A percentile compares a stretch with the other conserved stretches of the same genome.
Conservation (phyloP, 2,113 vertebrate species). For the Macquaria ambigua region DNA sequence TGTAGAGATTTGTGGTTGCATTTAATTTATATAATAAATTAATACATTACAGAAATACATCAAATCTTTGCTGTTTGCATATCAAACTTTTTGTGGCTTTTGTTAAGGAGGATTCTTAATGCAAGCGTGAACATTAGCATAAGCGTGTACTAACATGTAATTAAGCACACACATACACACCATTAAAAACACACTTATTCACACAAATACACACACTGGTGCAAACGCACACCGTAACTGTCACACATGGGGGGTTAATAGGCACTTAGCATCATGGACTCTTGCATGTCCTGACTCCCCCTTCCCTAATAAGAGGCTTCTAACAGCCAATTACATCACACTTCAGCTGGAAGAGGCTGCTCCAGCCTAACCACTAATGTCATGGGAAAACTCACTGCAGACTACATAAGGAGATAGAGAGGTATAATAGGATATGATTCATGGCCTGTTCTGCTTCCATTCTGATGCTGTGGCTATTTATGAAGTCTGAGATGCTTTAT, state of each 20-base stretch:
- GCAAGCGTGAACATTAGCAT: background rate
- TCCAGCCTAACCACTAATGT: conserved; percentile 44
- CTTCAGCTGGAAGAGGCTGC: conserved; percentile 44
- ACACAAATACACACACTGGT: conserved; percentile 4
- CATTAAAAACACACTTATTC: background rate
- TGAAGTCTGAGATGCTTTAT: background rate
- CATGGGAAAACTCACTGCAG: conserved; percentile 29
- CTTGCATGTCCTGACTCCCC: conserved; percentile 55
- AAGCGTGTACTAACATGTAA: background rate
- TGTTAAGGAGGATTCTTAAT: conserved; percentile 1
- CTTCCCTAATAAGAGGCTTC: conserved; percentile 62
- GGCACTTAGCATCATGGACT: conserved; percentile 62
- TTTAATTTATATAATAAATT: background rate
- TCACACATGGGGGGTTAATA: conserved; percentile 61
- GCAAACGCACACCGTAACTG: conserved; percentile 14
- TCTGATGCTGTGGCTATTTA: background rate
- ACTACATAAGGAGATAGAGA: background rate
- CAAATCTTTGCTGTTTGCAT: background rate
- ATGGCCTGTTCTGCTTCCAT: background rate
- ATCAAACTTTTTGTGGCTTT: background rate
- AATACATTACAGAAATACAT: background rate
- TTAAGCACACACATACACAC: conserved; percentile 1
- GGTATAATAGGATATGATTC: conserved; percentile 16
- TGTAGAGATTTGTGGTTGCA: background rate
- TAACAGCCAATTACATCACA: conserved; percentile 68